Base-by-base conservation (phyloP, 2,113 vertebrate species). In the Leucoraja erinaceus region DNA sequence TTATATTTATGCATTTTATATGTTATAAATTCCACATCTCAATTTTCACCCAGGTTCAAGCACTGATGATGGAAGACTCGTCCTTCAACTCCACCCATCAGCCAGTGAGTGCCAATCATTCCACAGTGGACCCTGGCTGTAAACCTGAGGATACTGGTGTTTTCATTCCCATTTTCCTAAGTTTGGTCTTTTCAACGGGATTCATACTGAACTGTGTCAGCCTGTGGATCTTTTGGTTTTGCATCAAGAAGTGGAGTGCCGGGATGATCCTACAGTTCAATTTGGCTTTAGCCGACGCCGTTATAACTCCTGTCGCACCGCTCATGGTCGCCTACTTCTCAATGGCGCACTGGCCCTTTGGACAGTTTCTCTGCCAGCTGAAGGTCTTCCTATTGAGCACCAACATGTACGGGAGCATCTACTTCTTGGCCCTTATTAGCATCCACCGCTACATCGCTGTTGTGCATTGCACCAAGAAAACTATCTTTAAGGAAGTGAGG, bases 361-460 rank as follows among this genome's bases (percentile, higher is more conserved):
- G 96, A 0, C 9, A 4, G 1, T 95, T 96, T 61, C 81, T 96
- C 66, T 97, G 96, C 93, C 93, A 95, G 92, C 0, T 96, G 0
- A 95, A 96, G 94, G 95, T 95, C 20, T 94, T 95, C 33, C 93
- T 96, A 22, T 92, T 96, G 0, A 95, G 94, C n/a, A 18, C 68
- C 0, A 96, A 97, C 33, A 91, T 96, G 74, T 96, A 96, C 0
- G 95, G 96, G 79, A 97, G 96, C 77, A 95, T 95, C 59, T 93
- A 95, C 16, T 97, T 97, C 93, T 96, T 97, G 93, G 96, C 68
- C 0, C 94, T 97, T 54, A 96, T 96, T 93, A 96, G 96, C 93
- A 56, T 97, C 31, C 96, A 96, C 90, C 93, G 95, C 6, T 97
- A 96, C 31, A 90, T 94, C 11, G 94, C 94, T 0, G 94, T 97